Evolutionary conservation across 23 tunicate species (phyloP).

Genomic region (Oikopleura vanhoeffeni): DNA sequence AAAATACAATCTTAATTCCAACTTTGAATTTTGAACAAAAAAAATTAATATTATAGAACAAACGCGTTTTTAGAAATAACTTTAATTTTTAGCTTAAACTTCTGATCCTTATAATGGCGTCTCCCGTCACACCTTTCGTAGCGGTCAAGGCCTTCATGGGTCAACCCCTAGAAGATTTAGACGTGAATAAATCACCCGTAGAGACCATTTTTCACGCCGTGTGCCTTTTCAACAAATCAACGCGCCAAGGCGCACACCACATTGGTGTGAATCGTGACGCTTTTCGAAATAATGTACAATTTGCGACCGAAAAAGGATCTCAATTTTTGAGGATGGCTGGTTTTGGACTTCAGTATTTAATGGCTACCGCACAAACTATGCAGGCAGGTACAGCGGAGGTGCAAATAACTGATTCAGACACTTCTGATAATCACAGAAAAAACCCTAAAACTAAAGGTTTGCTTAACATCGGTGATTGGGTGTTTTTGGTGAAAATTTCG

Average conservation of each 20-base stretch:
- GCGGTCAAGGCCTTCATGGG: background rate
- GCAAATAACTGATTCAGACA: background rate
- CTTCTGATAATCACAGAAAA: background rate
- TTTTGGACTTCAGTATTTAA: background rate
- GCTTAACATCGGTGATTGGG: background rate
- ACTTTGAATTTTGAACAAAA: no score
- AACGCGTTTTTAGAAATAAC: no score
- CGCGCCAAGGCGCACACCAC: background rate
- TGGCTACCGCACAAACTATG: background rate
- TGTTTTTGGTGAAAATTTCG: background rate
- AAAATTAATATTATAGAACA: no score
- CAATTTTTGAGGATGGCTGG: background rate
- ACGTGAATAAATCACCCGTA: background rate
- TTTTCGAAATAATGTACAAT: background rate
- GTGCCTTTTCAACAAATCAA: background rate
- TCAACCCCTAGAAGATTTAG: background rate
- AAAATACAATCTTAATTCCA: no score
- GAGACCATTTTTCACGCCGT: background rate
- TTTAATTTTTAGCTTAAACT: background rate
- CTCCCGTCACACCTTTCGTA: background rate
- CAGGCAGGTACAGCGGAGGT: background rate
- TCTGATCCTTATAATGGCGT: background rate
- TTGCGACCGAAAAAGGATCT: background rate
- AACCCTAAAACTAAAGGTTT: background rate
- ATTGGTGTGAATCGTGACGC: constrained; percentile 11